Evolutionary conservation across 2,888 invertebrate species (phyloP).

Genomic region (Caenorhabditis afra): DNA sequence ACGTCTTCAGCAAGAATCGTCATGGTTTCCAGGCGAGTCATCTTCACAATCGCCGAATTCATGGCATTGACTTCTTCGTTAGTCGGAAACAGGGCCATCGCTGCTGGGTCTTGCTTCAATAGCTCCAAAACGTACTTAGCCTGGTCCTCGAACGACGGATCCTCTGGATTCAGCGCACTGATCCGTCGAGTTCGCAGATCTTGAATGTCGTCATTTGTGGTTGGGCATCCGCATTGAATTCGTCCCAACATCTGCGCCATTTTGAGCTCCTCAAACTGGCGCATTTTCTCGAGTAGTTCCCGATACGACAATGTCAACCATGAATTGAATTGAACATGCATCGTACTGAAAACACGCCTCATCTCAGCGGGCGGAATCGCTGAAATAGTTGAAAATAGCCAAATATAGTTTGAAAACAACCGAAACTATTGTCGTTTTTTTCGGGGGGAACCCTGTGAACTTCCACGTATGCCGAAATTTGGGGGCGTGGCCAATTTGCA

Average conservation of each 20-base stretch:
- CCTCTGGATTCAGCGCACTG: background rate
- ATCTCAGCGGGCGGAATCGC: no score
- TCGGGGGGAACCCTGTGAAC: no score
- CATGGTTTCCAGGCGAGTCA: background rate
- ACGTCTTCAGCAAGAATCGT: background rate
- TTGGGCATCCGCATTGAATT: background rate
- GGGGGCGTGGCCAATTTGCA: no score
- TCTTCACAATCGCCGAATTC: background rate
- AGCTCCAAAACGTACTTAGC: background rate
- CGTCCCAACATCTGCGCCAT: background rate
- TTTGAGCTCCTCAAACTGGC: background rate
- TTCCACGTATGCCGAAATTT: no score
- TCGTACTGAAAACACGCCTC: no score
- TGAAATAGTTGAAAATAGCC: no score
- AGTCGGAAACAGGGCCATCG: constrained; percentile 10
- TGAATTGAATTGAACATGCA: no score
- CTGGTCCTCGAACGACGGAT: background rate
- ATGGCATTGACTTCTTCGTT: constrained; percentile 2
- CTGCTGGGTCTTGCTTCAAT: background rate
- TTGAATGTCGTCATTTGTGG: background rate
- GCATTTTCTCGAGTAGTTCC: no score
- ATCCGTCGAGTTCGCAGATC: background rate
- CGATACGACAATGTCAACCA: no score
- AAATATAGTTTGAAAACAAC: no score
- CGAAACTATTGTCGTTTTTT: no score